Base-by-base conservation (phyloP, 2,113 vertebrate genomes). In the Oryzias melastigma region DNA sequence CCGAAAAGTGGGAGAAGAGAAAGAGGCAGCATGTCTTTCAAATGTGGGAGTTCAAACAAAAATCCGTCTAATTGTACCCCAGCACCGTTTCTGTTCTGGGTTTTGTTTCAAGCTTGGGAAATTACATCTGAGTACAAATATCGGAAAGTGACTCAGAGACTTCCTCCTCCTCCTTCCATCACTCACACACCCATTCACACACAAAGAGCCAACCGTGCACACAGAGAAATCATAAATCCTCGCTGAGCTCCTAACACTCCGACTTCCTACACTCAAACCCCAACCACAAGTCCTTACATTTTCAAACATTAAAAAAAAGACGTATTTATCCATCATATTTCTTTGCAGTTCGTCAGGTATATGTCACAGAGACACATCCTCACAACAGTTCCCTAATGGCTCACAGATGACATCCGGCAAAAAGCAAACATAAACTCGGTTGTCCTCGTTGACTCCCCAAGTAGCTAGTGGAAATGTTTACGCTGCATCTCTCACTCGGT, bases 391-490 rank as follows among this genome's bases (percentile, higher is more conserved):
- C 42, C 42, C 48, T 52, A 73, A 73, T 65, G 7, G 53, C 40
- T 20, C 69, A 35, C 65, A 71, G 68, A 79, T 76, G 78, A 73
- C 51, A 64, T 42, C 46, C 10, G 60, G 65, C 20, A 52, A 41
- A 40, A 64, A 68, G 46, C 46, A 52, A 52, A 68, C 44, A 47
- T 16, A 71, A 75, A 73, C 52, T 62, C 45, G 80, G 59, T 71
- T 57, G 50, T 61, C 54, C 44, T 59, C 25, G 44, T 22, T 58
- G 71, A 54, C 75, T 70, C 80, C 71, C 68, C 61, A 70, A 80
- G 78, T 78, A 86, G 69, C 75, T n/a, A 65, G 43, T 61, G 73
- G 77, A 85, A 89, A 85, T 81, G 68, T 87, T 87, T 83, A 80
- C 51, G 48, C 24, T 65, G 58, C 51, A 45, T 80, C 62, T 59